phyloP scores from a whole-genome alignment of 2,888 invertebrate species.

The Acronicta aceris region DNA sequence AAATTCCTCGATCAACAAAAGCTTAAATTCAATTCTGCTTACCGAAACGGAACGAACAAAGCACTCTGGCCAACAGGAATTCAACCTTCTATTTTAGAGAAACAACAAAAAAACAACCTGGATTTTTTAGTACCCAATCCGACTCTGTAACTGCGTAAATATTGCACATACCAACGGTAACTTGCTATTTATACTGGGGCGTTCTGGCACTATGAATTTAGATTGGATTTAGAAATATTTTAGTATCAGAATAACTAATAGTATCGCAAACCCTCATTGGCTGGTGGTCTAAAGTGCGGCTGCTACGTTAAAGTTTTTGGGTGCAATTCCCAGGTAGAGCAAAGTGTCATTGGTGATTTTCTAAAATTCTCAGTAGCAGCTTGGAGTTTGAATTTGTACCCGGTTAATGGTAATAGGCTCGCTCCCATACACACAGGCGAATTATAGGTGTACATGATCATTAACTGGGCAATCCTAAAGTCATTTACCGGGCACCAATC shows the following conservation, averaged over 20 bases:
- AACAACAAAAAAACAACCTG: constrained; percentile 8
- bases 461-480: no score
- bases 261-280: no score
- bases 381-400: no score
- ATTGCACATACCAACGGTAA: constrained; percentile 36
- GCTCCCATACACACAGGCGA: no score
- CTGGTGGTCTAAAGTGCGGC: no score
- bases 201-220: constrained; percentile 42
- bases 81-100: not conserved
- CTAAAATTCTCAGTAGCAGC: no score
- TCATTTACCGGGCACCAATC: no score
- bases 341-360: no score
- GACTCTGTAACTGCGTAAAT: constrained; percentile 40
- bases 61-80: not conserved
- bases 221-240: constrained; percentile 49
- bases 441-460: no score
- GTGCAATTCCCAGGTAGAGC: no score
- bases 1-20: not conserved
- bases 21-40: not conserved
- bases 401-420: no score
- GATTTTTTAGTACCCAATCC: constrained; percentile 37
- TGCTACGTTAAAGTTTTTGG: no score
- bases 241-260: constrained; percentile 19
- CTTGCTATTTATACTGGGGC: constrained; percentile 36
- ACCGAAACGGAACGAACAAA: not conserved